Percentiles rank a stretch among this genome's conserved stretches.
Conservation (phyloP, 2,113 vertebrate genomes). For the Dromaius novaehollandiae region DNA sequence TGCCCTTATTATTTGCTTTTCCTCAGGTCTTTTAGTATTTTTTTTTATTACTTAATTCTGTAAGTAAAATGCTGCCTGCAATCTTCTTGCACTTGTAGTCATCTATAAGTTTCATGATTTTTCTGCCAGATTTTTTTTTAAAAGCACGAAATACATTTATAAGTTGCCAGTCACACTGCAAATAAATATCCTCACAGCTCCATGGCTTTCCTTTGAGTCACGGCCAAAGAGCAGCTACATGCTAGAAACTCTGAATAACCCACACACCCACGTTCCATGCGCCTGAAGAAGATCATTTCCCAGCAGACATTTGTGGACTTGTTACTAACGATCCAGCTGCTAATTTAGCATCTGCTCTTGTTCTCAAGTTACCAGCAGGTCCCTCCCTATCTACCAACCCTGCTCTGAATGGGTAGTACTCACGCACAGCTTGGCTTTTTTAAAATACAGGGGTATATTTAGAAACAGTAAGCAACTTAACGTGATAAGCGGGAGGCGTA, state of each 20-base stretch:
- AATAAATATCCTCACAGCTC: not conserved
- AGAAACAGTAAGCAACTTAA: slow-evolving; percentile 23
- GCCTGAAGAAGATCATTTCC: slow-evolving; percentile 26
- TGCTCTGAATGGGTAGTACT: not conserved
- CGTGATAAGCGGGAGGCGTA: not conserved
- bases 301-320: slow-evolving; percentile 47
- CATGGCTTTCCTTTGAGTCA: slow-evolving; percentile 24
- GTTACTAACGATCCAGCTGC: slow-evolving; percentile 67
- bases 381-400: slow-evolving; percentile 34
- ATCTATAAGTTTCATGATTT: not conserved
- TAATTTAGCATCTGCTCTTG: slow-evolving; percentile 70
- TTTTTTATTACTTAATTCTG: not conserved
- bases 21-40: not conserved
- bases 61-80: not conserved
- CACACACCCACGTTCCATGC: slow-evolving; percentile 30
- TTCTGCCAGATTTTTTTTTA: too few relatives aligned
- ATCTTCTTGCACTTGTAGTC: not conserved
- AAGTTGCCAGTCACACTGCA: not conserved
- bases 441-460: slow-evolving; percentile 52
- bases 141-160: not conserved
- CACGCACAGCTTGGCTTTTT: slow-evolving; percentile 26
- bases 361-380: slow-evolving; percentile 73
- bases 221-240: not conserved
- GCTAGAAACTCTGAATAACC: slow-evolving; percentile 32
- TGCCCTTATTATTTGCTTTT: not conserved